Percentiles rank a stretch among this genome's conserved stretches.
Evolutionary conservation across 2,888 invertebrate genomes (phyloP).

Genomic region (Xestia ashworthii): DNA sequence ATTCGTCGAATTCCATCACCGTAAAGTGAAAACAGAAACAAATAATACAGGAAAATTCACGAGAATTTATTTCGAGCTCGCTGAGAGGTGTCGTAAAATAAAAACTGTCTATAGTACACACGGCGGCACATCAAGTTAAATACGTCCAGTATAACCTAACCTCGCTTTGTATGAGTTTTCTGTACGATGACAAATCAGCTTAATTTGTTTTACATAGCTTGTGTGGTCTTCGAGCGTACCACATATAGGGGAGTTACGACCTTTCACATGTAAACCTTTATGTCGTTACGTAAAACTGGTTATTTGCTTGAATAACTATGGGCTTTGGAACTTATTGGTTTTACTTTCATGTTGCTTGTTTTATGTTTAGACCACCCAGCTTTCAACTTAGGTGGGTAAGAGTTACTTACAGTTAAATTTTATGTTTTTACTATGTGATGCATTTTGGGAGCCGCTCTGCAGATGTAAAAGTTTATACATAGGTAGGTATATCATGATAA

Average conservation of each 20-base stretch:
- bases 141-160: too few species aligned
- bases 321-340: slow-evolving; percentile 23
- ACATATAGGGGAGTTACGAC: slow-evolving; percentile 41
- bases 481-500: background rate
- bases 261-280: slow-evolving; percentile 49
- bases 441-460: background rate
- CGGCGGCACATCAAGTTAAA: too few species aligned
- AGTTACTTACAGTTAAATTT: background rate
- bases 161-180: too few species aligned
- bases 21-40: slow-evolving; percentile 15
- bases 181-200: too few species aligned
- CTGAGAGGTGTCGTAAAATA: slow-evolving; percentile 32
- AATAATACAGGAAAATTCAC: slow-evolving; percentile 42
- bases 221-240: too few species aligned
- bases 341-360: slow-evolving; percentile 26
- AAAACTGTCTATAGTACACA: slow-evolving; percentile 6
- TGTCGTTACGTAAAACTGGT: slow-evolving; percentile 39
- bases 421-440: background rate
- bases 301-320: slow-evolving; percentile 31
- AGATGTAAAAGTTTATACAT: background rate
- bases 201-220: too few species aligned
- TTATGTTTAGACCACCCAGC: slow-evolving; percentile 1
- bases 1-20: slow-evolving; percentile 4
- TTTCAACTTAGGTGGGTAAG: background rate
- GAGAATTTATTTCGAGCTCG: slow-evolving; percentile 25